Base-by-base conservation (phyloP, 1,140 invertebrate species). In the Drosophila willistoni region DNA sequence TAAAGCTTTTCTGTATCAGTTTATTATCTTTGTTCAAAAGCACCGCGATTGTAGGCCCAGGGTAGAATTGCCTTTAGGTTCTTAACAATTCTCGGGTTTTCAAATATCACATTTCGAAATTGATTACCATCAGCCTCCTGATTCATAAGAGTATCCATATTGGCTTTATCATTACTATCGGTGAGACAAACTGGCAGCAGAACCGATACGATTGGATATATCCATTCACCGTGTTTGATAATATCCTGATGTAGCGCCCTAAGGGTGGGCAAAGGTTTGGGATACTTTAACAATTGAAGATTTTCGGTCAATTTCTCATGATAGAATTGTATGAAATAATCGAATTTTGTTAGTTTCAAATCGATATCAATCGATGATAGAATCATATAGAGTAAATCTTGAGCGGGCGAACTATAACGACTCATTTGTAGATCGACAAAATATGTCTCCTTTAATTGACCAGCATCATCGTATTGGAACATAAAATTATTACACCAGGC, bases 401-500 rank as follows among this genome's bases (percentile, higher is more conserved):
- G 84, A 1, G 85, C 84, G 0, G 90, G 90, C 7, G 81, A 81
- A 33, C 71, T 69, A 64, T 71, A 91, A 0, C 90, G 81, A 70
- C 81, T 85, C 81, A 91, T 90, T 69, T 91, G 90, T 14, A 86
- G 66, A 71, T 91, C 90, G 7, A 91, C 70, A 57, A 91, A 85
- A 39, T 73, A 73, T 0, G 64, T 84, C 29, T 91, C 82, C 0
- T 12, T 61, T 1, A 89, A 55, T 63, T 82, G 29, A 0, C 75
- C 84, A 0, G 68, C 12, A 1, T 80, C 44, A 63, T 84, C 73
- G 44, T 93, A 92, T 60, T 90, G 87, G 62, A 93, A 93, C 70
- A 93, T 79, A 1, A 93, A 83, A 63, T 93, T 93, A 55, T 93
- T 91, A 17, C 68, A 73, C 73, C 90, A 87, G 9, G 92, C 92